Evolutionary conservation across 2,797 vertebrate genomes (phyloP), one percentile per base, ranked within the genome.

Genomic region (Leucoraja ocellata): DNA sequence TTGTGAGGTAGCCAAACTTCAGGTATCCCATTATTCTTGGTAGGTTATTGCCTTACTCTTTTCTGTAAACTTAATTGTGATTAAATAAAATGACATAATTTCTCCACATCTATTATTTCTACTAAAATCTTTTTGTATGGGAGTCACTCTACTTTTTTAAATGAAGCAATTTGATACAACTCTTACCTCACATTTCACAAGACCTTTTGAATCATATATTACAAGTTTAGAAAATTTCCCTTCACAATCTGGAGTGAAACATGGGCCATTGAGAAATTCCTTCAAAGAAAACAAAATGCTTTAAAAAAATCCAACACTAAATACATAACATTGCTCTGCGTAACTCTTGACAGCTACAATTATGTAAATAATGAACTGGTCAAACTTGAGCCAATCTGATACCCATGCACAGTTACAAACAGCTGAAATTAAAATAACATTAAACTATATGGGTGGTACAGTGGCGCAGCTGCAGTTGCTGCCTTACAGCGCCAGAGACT

Each of bases 241-340:
- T 63, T 91, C 93, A 94, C 99, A 99, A 95, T 99, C 98, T 93
- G 98, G 98, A 93, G 99, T 99, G 93, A 99, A 97, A 96, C 99
- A 99, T 0, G 95, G 8, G 78, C 97, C 96, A 93, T 97, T 96
- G 39, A 99, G 96, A 94, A 98, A 97, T 95, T 99, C 98, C 98
- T 99, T 95, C 54, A 93, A 81, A 36, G 6, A 25, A 91, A 78
- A 91, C 94, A 21, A 94, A 58, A 6, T 36, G 77, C 58, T 78
- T 68, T 68, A n/a, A 32, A 0, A 32, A 88, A 0, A 18, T 68
- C n/a, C 8, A 88, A 86, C 16, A 14, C 36, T 32, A 78, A 36
- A 78, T 14, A 16, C 7, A 78, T 36, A 79, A 39, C 14, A n/a
- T n/a, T 32, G 9, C n/a, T 79, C 78, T 36, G 78, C 39, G 14